Evolutionary conservation across 1,140 invertebrate genomes (phyloP).

Genomic region (Brachystomella parvula): DNA sequence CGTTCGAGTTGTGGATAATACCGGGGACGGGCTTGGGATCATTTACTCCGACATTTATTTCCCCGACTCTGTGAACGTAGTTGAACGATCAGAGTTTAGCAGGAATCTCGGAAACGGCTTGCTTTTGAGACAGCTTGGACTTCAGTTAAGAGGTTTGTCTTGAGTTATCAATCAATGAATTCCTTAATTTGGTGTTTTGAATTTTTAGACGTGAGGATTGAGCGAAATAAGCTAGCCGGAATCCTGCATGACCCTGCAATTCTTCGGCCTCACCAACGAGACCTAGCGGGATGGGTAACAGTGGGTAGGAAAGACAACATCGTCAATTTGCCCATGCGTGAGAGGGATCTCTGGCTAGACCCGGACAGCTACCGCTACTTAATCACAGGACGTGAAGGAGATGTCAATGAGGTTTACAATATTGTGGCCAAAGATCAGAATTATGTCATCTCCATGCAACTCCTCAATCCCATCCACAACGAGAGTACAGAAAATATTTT

Average conservation of each 20-base stretch:
- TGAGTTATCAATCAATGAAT: not conserved
- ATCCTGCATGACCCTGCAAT: constrained; percentile 87
- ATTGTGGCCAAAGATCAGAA: constrained; percentile 37
- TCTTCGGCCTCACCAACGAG: constrained; percentile 66
- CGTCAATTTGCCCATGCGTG: constrained; percentile 34
- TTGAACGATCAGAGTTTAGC: constrained; percentile 79
- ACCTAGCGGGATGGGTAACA: constrained; percentile 82
- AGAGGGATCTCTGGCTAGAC: constrained; percentile 54
- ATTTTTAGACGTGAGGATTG: constrained; percentile 54
- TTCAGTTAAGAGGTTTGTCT: constrained; percentile 57
- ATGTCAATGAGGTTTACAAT: constrained; percentile 34
- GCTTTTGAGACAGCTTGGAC: constrained; percentile 75
- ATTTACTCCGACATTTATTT: constrained; percentile 82
- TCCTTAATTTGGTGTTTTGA: constrained; percentile 5
- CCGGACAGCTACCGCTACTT: constrained; percentile 68
- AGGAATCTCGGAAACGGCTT: constrained; percentile 81
- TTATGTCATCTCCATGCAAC: constrained; percentile 52
- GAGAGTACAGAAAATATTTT: constrained; percentile 71
- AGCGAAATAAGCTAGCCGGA: constrained; percentile 77
- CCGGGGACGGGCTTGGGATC: constrained; percentile 78
- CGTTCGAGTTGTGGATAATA: constrained; percentile 68
- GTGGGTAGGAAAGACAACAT: constrained; percentile 45
- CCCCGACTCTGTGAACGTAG: constrained; percentile 71
- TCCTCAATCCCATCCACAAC: constrained; percentile 79
- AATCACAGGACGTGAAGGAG: constrained; percentile 49